Evolutionary conservation across 2,888 invertebrate genomes (phyloP), one percentile per base, ranked within the genome.

Genomic region (Eristalinus sepulchralis): DNA sequence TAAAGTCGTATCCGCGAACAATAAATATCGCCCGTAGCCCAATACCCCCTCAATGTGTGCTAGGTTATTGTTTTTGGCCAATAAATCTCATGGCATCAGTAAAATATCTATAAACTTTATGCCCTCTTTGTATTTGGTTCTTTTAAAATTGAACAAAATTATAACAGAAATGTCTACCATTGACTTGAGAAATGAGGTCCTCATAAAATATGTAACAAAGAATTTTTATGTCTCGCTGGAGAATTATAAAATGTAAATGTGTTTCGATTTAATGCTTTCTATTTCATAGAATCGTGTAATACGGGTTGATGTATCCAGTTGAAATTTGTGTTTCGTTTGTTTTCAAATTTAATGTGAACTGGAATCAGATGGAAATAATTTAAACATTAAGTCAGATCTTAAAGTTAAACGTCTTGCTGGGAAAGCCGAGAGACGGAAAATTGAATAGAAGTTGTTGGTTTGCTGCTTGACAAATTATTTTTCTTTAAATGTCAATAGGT

Each of bases 161-260:
- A 55, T 62, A 77, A 77, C 47, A 33, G 33, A 53, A 76, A 67
- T 34, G 60, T 68, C 68, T 34, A 59, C 36, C 68, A 62, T 68
- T 73, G 73, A 64, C 55, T 77, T 68, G 66, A 64, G 64, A 55
- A 67, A 60, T 17, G 68, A 53, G 62, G 53, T 34, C 22, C 53
- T 53, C 68, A 68, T 77, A 62, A 78, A 78, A 70, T 63, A 57
- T 70, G 70, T 78, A 62, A 68, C 63, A 70, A 78, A 68, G 77
- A 70, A 62, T 62, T 77, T 77, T 77, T 77, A 77, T 77, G 60
- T 62, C 39, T 27, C 68, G 20, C 70, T 63, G 13, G 70, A 78
- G 77, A 78, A 77, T 78, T 78, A 70, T 70, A 68, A 78, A 78
- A 78, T 78, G 70, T 70, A 78, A 78, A 78, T 78, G 70, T 34